phyloP scores from a whole-genome alignment of 2,888 invertebrate genomes.

The Resseliella maxima region DNA sequence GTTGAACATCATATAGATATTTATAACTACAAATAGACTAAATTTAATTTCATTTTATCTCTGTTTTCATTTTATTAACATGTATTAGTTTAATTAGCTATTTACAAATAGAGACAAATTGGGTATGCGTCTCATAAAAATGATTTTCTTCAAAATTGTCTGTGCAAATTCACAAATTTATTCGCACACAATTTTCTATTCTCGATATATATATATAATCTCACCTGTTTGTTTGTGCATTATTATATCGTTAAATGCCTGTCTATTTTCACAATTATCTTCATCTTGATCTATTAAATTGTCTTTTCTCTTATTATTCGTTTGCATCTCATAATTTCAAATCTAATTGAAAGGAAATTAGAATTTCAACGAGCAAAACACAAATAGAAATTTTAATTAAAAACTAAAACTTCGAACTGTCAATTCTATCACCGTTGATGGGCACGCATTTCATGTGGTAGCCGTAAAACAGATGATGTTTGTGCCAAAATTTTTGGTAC shows the following conservation, averaged over 20 bases:
- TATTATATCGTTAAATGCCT: too few species aligned
- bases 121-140: not conserved
- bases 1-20: not conserved
- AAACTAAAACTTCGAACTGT: not conserved
- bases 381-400: not conserved
- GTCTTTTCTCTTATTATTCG: not conserved
- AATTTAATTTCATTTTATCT: not conserved
- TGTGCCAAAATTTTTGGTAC: not conserved
- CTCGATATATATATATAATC: too few species aligned
- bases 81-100: not conserved
- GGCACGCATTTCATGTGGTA: not conserved
- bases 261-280: not conserved
- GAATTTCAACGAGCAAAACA: not conserved
- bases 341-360: constrained; percentile 21
- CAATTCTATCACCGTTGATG: constrained; percentile 24
- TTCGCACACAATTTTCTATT: too few species aligned
- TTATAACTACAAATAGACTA: constrained; percentile 41
- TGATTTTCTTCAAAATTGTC: not conserved
- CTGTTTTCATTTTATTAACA: constrained; percentile 39
- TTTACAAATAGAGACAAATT: not conserved
- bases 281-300: not conserved
- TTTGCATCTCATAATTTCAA: not conserved
- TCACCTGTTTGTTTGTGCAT: too few species aligned
- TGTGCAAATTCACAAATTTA: too few species aligned
- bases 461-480: not conserved